These are phyloP conservation scores for Oreochromis mossambicus DNA, from an alignment of 2,797 vertebrate species.

Conservation along the genomic window DNA sequence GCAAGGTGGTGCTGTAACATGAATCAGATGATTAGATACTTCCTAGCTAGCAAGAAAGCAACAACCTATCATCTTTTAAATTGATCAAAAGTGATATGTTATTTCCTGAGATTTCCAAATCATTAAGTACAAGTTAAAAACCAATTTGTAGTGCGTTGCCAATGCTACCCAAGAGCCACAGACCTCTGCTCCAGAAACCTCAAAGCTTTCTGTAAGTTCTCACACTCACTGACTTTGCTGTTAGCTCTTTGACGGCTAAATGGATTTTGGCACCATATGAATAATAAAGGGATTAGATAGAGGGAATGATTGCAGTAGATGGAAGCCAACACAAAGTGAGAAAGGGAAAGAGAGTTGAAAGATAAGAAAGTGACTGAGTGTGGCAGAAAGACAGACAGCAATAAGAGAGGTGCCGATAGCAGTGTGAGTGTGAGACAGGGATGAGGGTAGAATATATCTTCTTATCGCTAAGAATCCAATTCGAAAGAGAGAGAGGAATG, in stretches of 20 bases:
- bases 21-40: background rate
- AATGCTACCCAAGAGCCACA: background rate
- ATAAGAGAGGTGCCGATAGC: background rate
- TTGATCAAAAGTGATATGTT: background rate
- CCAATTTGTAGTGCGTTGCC: background rate
- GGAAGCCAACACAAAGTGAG: background rate
- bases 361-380: background rate
- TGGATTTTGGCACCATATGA: background rate
- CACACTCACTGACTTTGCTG: background rate
- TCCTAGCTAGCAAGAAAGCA: background rate
- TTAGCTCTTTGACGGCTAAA: background rate
- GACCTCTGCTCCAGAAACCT: background rate
- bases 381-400: background rate
- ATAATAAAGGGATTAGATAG: conserved; percentile 10
- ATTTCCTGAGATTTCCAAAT: background rate
- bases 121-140: background rate
- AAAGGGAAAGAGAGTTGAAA: background rate
- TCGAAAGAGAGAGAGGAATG: background rate
- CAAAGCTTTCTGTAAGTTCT: background rate
- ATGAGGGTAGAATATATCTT: background rate
- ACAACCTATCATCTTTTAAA: background rate
- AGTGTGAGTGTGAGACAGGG: background rate
- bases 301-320: background rate
- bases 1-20: background rate
- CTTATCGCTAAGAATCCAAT: background rate